Evolutionary conservation across 2,888 invertebrate species (phyloP).

Genomic region (Pristionchus fissidentatus): DNA sequence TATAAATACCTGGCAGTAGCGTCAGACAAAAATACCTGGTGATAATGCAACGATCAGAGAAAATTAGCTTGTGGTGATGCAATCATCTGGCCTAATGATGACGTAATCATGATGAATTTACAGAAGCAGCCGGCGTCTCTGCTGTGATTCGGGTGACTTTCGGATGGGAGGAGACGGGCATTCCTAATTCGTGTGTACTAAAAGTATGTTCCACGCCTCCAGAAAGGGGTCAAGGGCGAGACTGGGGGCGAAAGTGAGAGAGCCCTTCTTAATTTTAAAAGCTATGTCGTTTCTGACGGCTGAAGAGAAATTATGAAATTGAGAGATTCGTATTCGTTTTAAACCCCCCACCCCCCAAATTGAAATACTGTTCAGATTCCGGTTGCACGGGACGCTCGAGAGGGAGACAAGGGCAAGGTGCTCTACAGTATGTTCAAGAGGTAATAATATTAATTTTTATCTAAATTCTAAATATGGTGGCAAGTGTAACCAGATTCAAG

Average conservation of each 20-base stretch:
- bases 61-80: too few species aligned
- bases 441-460: neutral
- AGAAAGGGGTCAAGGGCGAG: neutral
- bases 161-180: conserved; percentile 44
- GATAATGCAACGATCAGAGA: too few species aligned
- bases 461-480: neutral
- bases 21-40: too few species aligned
- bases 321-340: neutral
- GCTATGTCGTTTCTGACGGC: too few species aligned
- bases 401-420: conserved; percentile 32
- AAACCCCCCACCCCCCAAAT: too few species aligned
- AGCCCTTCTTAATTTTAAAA: too few species aligned
- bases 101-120: neutral
- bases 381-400: conserved; percentile 40
- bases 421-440: conserved; percentile 48
- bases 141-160: conserved; percentile 47
- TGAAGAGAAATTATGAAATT: too few species aligned
- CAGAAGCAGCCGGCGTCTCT: conserved; percentile 33
- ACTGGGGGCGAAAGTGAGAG: too few species aligned
- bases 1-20: too few species aligned
- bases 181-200: conserved; percentile 37
- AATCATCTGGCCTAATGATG: too few species aligned
- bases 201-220: neutral
- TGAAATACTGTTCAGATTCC: conserved; percentile 38
- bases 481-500: neutral